Evolutionary conservation across 1,140 invertebrate genomes (phyloP), one percentile per base, ranked within the genome.

Genomic region (Neodiprion pinetum): DNA sequence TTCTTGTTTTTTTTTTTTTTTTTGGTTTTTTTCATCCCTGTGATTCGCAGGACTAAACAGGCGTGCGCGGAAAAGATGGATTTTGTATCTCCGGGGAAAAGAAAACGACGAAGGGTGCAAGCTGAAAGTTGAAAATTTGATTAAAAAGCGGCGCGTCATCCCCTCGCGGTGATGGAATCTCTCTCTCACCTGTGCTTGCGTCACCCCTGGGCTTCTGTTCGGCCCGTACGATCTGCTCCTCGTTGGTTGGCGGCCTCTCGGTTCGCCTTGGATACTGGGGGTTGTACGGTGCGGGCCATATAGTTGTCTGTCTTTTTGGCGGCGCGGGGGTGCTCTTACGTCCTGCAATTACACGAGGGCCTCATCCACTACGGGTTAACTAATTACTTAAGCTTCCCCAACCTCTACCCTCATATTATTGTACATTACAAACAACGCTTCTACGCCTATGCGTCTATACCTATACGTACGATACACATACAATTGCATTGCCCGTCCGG

Each of bases 261-360:
- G 86, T 87, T 79, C 81, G 84, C 80, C 85, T 86, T 75, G 86
- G 80, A 79, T 86, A 79, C 80, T 84, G 83, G 69, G 83, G 82
- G 77, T 82, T 82, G 83, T 87, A 82, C 70, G 81, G 78, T 71
- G 83, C 80, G 61, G 86, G 84, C 86, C 85, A 86, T 61, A 83
- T 76, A 65, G 86, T 87, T 73, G 86, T 86, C 72, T 79, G 81
- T 76, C 82, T 84, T 82, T 80, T 82, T 78, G 83, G 86, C 72
- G 80, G 75, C n/a, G 79, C 77, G 74, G 83, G 79, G 67, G 83
- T 87, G 76, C 82, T 83, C 79, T 86, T 82, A 79, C 80, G 84
- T 75, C 85, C 86, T 87, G 86, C 78, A 87, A 87, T 79, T 82
- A 81, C 76, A 86, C 82, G 80, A 86, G 84, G 82, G 80, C 79